Conservation (phyloP, 2,797 vertebrate genomes). For the Pangasius djambal region DNA sequence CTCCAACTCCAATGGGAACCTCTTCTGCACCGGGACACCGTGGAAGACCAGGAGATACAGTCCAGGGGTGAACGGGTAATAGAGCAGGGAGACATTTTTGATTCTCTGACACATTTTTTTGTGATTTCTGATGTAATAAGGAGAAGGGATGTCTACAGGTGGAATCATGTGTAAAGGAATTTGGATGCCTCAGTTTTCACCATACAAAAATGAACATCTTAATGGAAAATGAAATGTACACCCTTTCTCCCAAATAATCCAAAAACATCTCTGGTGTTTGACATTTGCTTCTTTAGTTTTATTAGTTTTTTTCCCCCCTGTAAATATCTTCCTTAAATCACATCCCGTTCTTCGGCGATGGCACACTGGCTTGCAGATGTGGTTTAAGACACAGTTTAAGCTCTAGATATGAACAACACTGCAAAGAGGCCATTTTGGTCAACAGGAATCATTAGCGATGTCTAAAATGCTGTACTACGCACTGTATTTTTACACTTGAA, state of each 20-base stretch:
- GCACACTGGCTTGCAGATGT: not conserved
- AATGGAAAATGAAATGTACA: not conserved
- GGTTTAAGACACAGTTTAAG: not conserved
- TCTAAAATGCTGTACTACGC: too few relatives aligned
- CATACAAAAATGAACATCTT: not conserved
- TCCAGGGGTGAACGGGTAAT: slow-evolving; percentile 90
- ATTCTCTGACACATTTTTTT: not conserved
- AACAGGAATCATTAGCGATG: not conserved
- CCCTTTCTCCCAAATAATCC: not conserved
- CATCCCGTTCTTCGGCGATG: too few relatives aligned
- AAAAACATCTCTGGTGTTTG: not conserved
- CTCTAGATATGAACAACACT: not conserved
- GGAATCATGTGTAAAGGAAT: not conserved
- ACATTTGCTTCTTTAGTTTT: not conserved
- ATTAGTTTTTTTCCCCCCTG: too few relatives aligned
- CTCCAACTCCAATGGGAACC: slow-evolving; percentile 79
- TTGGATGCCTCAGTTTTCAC: not conserved
- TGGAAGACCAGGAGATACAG: slow-evolving; percentile 92
- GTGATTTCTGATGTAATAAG: not conserved
- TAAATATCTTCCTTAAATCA: not conserved
- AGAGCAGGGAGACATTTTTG: accelerated
- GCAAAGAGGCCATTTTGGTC: not conserved
- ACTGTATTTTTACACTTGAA: not conserved
- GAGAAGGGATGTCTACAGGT: not conserved
- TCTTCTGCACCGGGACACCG: slow-evolving; percentile 84